A percentile compares a stretch with the other conserved stretches of the same genome.
Evolutionary conservation across 2,113 vertebrate species (phyloP).

Genomic region (Cercocebus atys): DNA sequence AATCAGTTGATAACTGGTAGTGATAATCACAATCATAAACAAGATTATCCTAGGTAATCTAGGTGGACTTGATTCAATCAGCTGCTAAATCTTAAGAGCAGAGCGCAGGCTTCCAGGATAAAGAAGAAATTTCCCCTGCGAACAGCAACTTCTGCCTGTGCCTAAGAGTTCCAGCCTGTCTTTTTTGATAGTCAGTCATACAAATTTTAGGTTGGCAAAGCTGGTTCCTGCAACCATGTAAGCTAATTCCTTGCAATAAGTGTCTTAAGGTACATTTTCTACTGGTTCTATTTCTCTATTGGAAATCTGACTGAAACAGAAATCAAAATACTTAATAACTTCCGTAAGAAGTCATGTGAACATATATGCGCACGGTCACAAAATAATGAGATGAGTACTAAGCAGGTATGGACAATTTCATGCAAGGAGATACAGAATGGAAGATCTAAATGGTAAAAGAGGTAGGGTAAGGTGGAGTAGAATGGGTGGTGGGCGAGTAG

Average conservation of each 20-base stretch:
- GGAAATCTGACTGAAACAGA: background rate
- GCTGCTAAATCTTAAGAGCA: background rate
- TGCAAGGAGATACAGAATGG: background rate
- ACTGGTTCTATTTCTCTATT: background rate
- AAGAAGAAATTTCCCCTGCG: background rate
- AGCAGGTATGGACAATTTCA: background rate
- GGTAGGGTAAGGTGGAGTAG: accelerated
- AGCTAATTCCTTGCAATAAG: background rate
- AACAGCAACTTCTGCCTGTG: background rate
- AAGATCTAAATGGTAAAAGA: background rate
- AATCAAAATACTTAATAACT: background rate
- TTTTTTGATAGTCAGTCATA: background rate
- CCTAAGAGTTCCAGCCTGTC: background rate
- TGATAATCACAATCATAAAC: background rate
- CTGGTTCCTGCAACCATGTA: background rate
- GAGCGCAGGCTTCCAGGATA: background rate
- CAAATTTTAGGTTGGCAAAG: background rate
- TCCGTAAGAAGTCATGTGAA: background rate
- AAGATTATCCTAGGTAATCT: background rate
- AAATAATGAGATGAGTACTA: background rate
- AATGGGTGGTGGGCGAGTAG: background rate
- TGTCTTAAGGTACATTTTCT: background rate
- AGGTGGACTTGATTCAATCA: background rate
- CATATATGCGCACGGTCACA: background rate
- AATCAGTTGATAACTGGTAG: background rate